Evolutionary conservation across 2,113 vertebrate genomes (phyloP).

Genomic region (Ptilonorhynchus violaceus): DNA sequence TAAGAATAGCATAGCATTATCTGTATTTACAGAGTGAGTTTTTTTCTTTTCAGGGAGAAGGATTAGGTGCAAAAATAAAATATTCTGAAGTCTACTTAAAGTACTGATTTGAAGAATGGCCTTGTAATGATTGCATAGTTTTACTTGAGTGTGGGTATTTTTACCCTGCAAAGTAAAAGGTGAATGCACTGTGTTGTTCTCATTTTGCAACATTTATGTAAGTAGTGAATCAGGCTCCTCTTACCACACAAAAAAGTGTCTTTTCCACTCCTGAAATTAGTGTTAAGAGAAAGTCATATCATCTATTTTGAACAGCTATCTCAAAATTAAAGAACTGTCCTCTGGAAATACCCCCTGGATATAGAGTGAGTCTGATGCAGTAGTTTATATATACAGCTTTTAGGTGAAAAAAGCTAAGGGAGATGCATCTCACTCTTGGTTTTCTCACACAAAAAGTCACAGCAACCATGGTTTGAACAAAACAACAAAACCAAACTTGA

Average conservation of each 20-base stretch:
- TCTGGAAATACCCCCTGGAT: neutral
- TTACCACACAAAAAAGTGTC: neutral
- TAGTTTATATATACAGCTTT: neutral
- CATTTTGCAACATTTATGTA: neutral
- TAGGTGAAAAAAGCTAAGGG: neutral
- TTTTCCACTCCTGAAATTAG: neutral
- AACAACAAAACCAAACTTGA: neutral
- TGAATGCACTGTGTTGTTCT: neutral
- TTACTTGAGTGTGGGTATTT: neutral
- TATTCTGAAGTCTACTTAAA: neutral
- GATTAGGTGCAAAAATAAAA: neutral
- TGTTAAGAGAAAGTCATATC: neutral
- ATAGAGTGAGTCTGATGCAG: neutral
- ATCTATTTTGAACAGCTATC: neutral
- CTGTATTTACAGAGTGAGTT: neutral
- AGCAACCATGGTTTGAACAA: rapidly evolving
- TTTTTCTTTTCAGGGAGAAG: neutral
- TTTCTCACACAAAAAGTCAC: neutral
- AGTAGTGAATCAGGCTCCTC: neutral
- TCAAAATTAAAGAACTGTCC: neutral
- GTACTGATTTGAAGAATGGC: neutral
- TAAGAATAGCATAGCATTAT: neutral
- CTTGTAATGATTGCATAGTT: neutral
- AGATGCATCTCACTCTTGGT: neutral
- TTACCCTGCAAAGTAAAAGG: neutral